Evolutionary conservation across 2,888 invertebrate genomes (phyloP), one percentile per base, ranked within the genome.

Genomic region (Trichogramma dendrolimi): DNA sequence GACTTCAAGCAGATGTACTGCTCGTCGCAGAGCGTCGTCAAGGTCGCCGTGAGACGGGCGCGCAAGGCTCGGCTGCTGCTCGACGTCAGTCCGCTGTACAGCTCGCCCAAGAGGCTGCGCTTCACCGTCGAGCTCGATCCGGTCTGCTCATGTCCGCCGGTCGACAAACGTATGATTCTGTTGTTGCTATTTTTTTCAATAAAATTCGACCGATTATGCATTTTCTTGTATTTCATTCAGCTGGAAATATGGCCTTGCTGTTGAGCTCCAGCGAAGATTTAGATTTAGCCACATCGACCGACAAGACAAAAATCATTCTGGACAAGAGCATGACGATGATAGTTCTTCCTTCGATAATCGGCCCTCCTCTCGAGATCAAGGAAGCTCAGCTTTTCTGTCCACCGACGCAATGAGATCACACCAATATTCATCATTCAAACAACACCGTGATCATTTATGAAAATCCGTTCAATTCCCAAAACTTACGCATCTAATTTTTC

Each of bases 11-110:
- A 73, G 6, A 59, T 73, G 4, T 74, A 71, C 60, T 78, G 78
- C 59, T 71, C 69, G 5, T 72, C 77, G 6, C 71, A 63, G 27
- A 73, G 69, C 48, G 71, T 69, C 10, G 67, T 75, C 14, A 78
- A 76, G 68, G 72, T 75, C 7, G 76, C 75, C 0, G 71, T 78
- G 11, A 70, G 75, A 61, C 69, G 74, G 62, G 66, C 66, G 27
- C 71, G 74, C 6, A 73, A 72, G 56, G 74, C 70, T 2, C 71
- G 73, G 53, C 53, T 78, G 6, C 65, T 78, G 11, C 65, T 76
- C 58, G 73, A 75, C 61, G 63, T 76, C n/a, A 67, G 69, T 10
- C 56, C 67, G n/a, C 66, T 68, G 5, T 62, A 63, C 11, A 60
- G 57, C 14, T 59, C 70, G 5, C 65, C 65, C 2, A 59, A 63